Conservation (phyloP, 2,888 invertebrate genomes). For the Ophion costatus region DNA sequence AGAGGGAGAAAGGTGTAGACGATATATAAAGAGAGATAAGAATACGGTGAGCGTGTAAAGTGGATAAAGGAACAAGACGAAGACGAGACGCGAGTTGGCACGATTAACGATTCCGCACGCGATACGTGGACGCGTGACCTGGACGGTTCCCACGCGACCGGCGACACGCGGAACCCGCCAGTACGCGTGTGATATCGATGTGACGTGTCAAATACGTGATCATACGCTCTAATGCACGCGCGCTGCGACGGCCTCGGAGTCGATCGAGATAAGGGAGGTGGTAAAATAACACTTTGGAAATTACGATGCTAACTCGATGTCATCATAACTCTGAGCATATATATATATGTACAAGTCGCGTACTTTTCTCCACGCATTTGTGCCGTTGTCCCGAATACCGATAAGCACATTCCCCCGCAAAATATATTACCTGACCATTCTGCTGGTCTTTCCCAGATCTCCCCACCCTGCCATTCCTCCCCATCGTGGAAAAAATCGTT, state of each 20-base stretch:
- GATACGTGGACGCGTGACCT: slow-evolving; percentile 80
- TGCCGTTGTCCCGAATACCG: slow-evolving; percentile 59
- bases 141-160: slow-evolving; percentile 81
- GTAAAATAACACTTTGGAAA: slow-evolving; percentile 70
- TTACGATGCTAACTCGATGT: slow-evolving; percentile 70
- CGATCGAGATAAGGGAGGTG: slow-evolving; percentile 3
- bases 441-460: slow-evolving; percentile 63
- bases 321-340: slow-evolving; percentile 55
- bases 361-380: slow-evolving; percentile 26
- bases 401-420: slow-evolving; percentile 47
- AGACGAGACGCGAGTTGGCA: slow-evolving; percentile 63
- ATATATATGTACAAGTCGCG: slow-evolving; percentile 5
- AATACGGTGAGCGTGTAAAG: slow-evolving; percentile 34
- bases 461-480: slow-evolving; percentile 5
- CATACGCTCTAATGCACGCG: slow-evolving; percentile 78
- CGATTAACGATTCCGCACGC: slow-evolving; percentile 80
- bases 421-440: slow-evolving; percentile 54
- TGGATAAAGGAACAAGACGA: slow-evolving; percentile 46
- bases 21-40: slow-evolving; percentile 24
- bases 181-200: slow-evolving; percentile 74
- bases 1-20: not conserved
- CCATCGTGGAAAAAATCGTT: not conserved
- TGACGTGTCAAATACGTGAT: slow-evolving; percentile 81
- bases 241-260: slow-evolving; percentile 19
- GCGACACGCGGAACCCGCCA: slow-evolving; percentile 76